Evolutionary conservation across 2,888 invertebrate species (phyloP), one percentile per base, ranked within the genome.

Genomic region (Labia minor): DNA sequence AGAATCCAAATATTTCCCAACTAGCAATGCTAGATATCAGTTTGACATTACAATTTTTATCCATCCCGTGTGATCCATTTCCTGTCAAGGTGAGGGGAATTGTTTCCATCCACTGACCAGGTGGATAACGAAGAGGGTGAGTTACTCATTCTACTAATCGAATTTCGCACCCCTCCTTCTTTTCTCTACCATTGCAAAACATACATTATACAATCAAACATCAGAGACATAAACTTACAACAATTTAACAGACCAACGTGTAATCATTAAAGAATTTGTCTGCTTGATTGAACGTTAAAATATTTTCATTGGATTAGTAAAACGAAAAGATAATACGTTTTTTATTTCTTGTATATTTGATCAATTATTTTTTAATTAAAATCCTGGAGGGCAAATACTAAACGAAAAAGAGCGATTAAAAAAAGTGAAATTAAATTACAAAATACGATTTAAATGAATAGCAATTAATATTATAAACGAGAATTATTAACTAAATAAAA

Each of bases 31-130:
- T 16, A 49, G 49, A 49, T 8, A 49, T 49, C 49, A 49, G 49
- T n/a, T 49, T 4, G 49, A 49, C 49, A 49, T 49, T 49, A 49
- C 49, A n/a, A 26, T 49, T 49, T 49, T 49, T 49, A 49, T 49
- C 14, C 49, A 49, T 49, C 49, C 16, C 49, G 14, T 49, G 49
- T 49, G 49, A 49, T 49, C 49, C 49, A 49, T 49, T 49, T 49
- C 49, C 49, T 49, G 49, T 49, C 49, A 49, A 49, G 49, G 49
- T n/a, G 49, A 4, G 4, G 49, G 49, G 14, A 16, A 49, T 49
- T 49, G 49, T 49, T 49, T 49, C 49, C 49, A 49, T 26, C 26
- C 26, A 8, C 49, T 14, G 6, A 49, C 49, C 49, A 26, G 8
- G 3, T 26, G 3, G 26, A 8, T 3, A 8, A 3, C 4, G 4